These are phyloP conservation scores for Tamandua tetradactyla DNA, from an alignment of 2,797 vertebrate species.

Conservation along the genomic window DNA sequence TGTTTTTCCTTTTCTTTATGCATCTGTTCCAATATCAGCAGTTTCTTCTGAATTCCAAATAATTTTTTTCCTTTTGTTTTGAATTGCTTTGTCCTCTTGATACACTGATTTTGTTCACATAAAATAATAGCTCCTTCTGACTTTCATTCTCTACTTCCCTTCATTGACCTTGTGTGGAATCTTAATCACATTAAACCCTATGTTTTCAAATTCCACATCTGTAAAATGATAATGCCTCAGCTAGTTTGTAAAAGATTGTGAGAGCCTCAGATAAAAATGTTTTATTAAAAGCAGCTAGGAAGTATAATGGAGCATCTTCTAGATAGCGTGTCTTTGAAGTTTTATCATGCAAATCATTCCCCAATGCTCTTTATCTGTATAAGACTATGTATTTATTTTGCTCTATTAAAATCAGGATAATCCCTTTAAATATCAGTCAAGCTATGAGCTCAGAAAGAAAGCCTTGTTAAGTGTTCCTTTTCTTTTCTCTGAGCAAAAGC, in stretches of 20 bases:
- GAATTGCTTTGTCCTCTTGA: slow-evolving; percentile 31
- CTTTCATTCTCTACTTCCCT: neutral
- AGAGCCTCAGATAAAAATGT: slow-evolving; percentile 33
- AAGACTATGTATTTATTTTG: slow-evolving; percentile 10
- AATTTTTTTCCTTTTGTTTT: slow-evolving; percentile 43
- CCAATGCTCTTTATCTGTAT: slow-evolving; percentile 23
- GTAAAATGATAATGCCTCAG: slow-evolving; percentile 24
- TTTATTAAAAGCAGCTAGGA: neutral
- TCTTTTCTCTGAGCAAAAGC: neutral
- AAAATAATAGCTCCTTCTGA: neutral
- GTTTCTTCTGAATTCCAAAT: slow-evolving; percentile 25
- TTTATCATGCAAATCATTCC: slow-evolving; percentile 39
- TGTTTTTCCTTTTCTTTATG: slow-evolving; percentile 43
- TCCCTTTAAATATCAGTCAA: slow-evolving; percentile 48
- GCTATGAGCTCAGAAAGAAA: slow-evolving; percentile 21
- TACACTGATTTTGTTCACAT: neutral
- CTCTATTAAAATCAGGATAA: slow-evolving; percentile 43
- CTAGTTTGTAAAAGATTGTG: slow-evolving; percentile 30
- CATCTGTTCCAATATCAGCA: slow-evolving; percentile 2
- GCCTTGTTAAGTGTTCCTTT: neutral
- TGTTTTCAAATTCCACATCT: slow-evolving; percentile 36
- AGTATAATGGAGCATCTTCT: neutral
- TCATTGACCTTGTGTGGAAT: slow-evolving; percentile 55
- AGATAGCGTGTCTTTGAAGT: slow-evolving; percentile 47
- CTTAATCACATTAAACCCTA: slow-evolving; percentile 51